phyloP scores from a whole-genome alignment of 2,797 vertebrate species.

The Amblyopsis hoosieri region DNA sequence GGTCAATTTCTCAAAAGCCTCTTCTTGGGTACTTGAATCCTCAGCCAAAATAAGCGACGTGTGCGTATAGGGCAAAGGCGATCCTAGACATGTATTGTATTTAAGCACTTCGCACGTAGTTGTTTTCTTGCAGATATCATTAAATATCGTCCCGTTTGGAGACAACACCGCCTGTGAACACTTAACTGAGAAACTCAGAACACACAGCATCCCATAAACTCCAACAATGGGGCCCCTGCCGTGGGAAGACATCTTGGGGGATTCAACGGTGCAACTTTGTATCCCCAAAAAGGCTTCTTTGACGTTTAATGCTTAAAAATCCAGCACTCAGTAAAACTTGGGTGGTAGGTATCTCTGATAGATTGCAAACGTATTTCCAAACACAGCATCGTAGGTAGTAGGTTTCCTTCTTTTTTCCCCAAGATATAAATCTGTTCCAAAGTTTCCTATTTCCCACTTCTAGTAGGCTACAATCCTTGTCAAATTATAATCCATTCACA shows the following conservation, averaged over 20 bases:
- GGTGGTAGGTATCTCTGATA: constrained; percentile 9
- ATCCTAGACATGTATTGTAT: constrained; percentile 88
- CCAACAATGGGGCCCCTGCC: constrained; percentile 75
- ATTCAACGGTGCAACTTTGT: constrained; percentile 27
- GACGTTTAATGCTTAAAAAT: constrained; percentile 1
- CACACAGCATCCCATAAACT: constrained; percentile 66
- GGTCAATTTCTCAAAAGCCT: constrained; percentile 88
- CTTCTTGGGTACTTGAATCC: constrained; percentile 89
- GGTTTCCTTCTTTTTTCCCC: background rate
- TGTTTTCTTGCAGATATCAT: constrained; percentile 84
- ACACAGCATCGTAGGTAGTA: constrained; percentile 31
- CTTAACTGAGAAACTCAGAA: constrained; percentile 57
- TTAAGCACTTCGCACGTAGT: constrained; percentile 86
- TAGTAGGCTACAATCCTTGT: constrained; percentile 34
- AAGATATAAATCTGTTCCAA: constrained; percentile 33
- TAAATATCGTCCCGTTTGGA: constrained; percentile 75
- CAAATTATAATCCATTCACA: constrained; percentile 50
- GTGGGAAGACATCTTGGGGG: constrained; percentile 79
- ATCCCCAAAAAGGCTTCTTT: constrained; percentile 5
- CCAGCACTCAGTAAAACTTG: background rate
- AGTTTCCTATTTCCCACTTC: constrained; percentile 51
- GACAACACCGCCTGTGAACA: constrained; percentile 52
- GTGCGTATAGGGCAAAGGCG: constrained; percentile 87
- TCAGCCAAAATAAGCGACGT: constrained; percentile 89
- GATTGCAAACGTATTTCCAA: constrained; percentile 28